These are phyloP conservation scores for Pseudochirops cupreus DNA, from an alignment of 2,797 vertebrate genomes.

Conservation along the genomic window DNA sequence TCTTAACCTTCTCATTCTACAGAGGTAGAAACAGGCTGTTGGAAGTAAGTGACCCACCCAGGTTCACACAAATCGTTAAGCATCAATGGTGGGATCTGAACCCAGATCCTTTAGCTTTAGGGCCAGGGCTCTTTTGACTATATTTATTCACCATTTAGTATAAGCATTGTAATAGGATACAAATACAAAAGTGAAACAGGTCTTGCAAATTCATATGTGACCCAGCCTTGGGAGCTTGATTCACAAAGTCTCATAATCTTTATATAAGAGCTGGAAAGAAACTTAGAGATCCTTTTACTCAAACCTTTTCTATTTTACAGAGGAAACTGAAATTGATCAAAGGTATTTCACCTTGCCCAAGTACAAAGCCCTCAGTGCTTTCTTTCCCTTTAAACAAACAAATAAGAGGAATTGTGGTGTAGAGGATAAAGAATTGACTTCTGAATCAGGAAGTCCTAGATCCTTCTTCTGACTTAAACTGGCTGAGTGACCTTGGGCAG, in stretches of 20 bases:
- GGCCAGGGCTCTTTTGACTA: not conserved
- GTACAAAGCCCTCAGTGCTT: not conserved
- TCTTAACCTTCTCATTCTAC: not conserved
- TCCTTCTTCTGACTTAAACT: not conserved
- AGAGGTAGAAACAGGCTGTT: not conserved
- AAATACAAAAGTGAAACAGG: not conserved
- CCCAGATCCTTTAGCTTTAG: not conserved
- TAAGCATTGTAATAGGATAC: not conserved
- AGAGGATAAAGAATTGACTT: not conserved
- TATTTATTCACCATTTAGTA: not conserved
- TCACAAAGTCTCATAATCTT: not conserved
- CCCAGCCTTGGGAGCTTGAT: not conserved
- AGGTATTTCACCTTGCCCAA: not conserved
- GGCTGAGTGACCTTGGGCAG: not conserved
- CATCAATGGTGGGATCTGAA: not conserved
- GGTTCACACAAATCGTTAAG: not conserved
- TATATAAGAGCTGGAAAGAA: not conserved
- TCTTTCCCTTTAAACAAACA: not conserved
- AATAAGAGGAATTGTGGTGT: not conserved
- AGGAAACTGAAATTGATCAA: not conserved
- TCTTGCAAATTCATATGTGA: not conserved
- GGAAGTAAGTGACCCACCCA: not conserved
- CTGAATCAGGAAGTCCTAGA: not conserved
- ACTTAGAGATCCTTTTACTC: not conserved
- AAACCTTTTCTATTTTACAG: not conserved